phyloP scores from a whole-genome alignment of 2,113 vertebrate species.

The Variabilichromis moorii region DNA sequence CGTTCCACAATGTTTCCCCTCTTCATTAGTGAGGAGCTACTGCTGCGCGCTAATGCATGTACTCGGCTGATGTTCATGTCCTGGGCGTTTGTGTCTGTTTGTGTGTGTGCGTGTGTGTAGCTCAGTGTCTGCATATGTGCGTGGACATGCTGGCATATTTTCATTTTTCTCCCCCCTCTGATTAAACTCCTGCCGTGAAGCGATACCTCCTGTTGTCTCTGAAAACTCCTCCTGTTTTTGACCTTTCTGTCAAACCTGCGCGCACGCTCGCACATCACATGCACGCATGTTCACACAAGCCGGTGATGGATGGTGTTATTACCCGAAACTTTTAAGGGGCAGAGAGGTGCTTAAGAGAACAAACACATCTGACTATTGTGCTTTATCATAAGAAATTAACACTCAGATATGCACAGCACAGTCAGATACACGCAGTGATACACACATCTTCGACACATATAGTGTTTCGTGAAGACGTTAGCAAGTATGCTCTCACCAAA shows the following conservation, averaged over 20 bases:
- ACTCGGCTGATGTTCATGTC: slow-evolving; percentile 39
- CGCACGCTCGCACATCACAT: not conserved
- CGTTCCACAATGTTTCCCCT: slow-evolving; percentile 45
- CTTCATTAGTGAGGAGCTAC: slow-evolving; percentile 52
- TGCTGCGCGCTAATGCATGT: slow-evolving; percentile 63
- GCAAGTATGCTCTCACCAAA: not conserved
- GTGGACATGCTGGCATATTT: not conserved
- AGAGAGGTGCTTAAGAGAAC: slow-evolving; percentile 66
- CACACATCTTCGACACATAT: not conserved
- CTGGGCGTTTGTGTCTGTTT: slow-evolving; percentile 12
- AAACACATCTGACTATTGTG: slow-evolving; percentile 62
- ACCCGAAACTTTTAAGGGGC: slow-evolving; percentile 67
- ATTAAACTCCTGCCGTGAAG: slow-evolving; percentile 43
- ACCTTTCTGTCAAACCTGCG: slow-evolving; percentile 43
- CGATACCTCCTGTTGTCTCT: slow-evolving; percentile 31
- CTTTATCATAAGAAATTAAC: slow-evolving; percentile 61
- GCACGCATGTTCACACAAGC: not conserved
- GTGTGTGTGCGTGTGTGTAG: not conserved
- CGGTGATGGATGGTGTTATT: slow-evolving; percentile 73
- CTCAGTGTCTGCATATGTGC: not conserved
- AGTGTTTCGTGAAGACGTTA: not conserved
- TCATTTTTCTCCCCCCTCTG: not conserved
- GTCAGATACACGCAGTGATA: not conserved
- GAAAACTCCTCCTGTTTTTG: slow-evolving; percentile 36
- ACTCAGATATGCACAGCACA: not conserved